These are phyloP conservation scores for Dolichoris vasculosae DNA, from an alignment of 1,140 invertebrate species.

Conservation along the genomic window DNA sequence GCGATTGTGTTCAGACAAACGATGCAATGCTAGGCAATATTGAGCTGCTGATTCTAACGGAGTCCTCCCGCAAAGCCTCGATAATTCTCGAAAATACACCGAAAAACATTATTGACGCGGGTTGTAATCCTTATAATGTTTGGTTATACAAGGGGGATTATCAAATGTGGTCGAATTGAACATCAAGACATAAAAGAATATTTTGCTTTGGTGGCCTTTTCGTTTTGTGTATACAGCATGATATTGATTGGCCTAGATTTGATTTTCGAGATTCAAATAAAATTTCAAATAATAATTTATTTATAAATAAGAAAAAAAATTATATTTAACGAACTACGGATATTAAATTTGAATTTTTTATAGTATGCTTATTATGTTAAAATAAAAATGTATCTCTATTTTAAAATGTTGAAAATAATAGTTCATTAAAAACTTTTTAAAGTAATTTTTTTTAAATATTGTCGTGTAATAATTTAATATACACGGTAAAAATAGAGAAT, in stretches of 20 bases:
- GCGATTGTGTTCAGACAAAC: not conserved
- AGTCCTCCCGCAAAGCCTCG: not conserved
- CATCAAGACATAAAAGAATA: not conserved
- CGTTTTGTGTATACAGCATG: not conserved
- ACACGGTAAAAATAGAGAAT: too few relatives aligned
- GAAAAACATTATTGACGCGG: slow-evolving; percentile 27
- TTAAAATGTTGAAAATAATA: too few relatives aligned
- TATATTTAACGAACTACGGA: not conserved
- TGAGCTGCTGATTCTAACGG: not conserved
- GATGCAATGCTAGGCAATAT: not conserved
- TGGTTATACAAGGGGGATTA: slow-evolving; percentile 12
- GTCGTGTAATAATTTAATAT: too few relatives aligned
- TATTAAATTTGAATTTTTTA: not conserved
- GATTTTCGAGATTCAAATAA: not conserved
- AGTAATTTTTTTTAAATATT: too few relatives aligned
- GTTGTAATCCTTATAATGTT: slow-evolving; percentile 35
- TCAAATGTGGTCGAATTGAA: not conserved
- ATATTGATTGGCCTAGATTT: slow-evolving; percentile 21
- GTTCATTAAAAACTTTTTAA: too few relatives aligned
- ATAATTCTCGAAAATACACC: slow-evolving; percentile 36
- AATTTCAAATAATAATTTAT: slow-evolving; percentile 1
- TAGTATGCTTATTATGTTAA: too few relatives aligned
- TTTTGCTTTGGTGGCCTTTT: not conserved
- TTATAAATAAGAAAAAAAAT: not conserved
- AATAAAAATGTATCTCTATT: too few relatives aligned